Conservation (phyloP, 2,888 invertebrate species). For the Leptinotarsa peninsularis region DNA sequence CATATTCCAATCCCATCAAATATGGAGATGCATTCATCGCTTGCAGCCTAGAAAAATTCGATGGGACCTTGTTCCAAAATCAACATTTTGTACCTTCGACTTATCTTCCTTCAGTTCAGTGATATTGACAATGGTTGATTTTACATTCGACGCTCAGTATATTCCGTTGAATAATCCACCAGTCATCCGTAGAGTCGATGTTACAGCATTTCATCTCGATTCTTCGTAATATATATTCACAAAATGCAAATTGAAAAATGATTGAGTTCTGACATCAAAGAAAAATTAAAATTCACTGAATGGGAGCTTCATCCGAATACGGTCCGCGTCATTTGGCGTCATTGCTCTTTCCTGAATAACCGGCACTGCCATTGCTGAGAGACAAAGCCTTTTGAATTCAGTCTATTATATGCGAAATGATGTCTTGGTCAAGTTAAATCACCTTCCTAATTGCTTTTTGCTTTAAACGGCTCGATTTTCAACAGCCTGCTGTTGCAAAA, state of each 20-base stretch:
- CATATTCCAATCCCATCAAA: too few species aligned
- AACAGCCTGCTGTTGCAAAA: not conserved
- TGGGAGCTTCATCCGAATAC: not conserved
- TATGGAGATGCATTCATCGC: too few species aligned
- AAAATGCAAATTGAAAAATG: constrained; percentile 2
- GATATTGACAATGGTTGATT: too few species aligned
- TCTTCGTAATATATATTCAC: not conserved
- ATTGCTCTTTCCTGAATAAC: not conserved
- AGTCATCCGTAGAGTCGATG: not conserved
- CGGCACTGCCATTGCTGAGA: not conserved
- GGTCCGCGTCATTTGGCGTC: not conserved
- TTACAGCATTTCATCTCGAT: not conserved
- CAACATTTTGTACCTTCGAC: too few species aligned
- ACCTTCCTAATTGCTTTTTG: not conserved
- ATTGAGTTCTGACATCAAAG: constrained; percentile 3
- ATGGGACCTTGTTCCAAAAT: too few species aligned
- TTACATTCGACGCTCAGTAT: too few species aligned
- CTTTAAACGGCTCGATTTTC: not conserved
- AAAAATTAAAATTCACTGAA: constrained; percentile 21
- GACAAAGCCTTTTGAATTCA: constrained; percentile 13
- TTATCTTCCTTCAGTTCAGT: too few species aligned
- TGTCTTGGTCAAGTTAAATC: not conserved
- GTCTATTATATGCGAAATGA: not conserved
- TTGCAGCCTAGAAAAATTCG: too few species aligned
- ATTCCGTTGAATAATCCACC: too few species aligned